A percentile compares a stretch with the other conserved stretches of the same genome.
These are phyloP conservation scores for Endotricha flammealis DNA, from an alignment of 2,888 invertebrate species.

Conservation along the genomic window DNA sequence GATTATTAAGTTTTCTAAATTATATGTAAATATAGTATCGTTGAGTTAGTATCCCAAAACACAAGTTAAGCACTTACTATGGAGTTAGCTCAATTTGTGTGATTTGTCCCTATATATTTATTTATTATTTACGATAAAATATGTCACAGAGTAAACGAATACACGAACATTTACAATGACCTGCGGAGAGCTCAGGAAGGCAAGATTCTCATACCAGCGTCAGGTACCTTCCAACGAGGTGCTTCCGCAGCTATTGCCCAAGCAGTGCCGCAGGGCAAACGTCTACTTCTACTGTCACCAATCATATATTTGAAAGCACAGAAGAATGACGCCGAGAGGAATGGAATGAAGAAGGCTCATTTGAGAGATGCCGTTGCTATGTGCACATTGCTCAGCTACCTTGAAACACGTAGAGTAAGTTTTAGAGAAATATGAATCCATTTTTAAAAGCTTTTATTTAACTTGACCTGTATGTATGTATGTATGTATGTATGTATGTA, in stretches of 20 bases:
- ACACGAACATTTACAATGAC: constrained; percentile 83
- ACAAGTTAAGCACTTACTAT: too few species aligned
- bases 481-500: too few species aligned
- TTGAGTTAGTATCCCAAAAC: too few species aligned
- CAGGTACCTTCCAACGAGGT: constrained; percentile 83
- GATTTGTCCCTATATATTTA: too few species aligned
- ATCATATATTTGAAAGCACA: constrained; percentile 91
- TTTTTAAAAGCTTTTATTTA: too few species aligned
- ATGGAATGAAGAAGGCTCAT: constrained; percentile 91
- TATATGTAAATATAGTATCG: too few species aligned
- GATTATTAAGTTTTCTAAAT: too few species aligned
- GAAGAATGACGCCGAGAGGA: constrained; percentile 88
- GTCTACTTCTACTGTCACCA: constrained; percentile 84
- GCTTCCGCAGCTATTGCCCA: constrained; percentile 84
- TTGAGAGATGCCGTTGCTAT: constrained; percentile 93
- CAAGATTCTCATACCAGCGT: constrained; percentile 82
- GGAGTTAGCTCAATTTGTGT: too few species aligned
- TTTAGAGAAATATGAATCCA: too few species aligned
- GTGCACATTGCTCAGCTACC: constrained; percentile 86
- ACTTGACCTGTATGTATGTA: too few species aligned
- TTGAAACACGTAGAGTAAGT: constrained; percentile 35
- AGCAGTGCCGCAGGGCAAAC: constrained; percentile 78
- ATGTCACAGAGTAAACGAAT: constrained; percentile 80
- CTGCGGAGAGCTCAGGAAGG: constrained; percentile 80
- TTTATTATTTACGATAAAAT: constrained; percentile 6